Evolutionary conservation across 2,888 invertebrate species (phyloP), one percentile per base, ranked within the genome.

Genomic region (Ectobius pallidus): DNA sequence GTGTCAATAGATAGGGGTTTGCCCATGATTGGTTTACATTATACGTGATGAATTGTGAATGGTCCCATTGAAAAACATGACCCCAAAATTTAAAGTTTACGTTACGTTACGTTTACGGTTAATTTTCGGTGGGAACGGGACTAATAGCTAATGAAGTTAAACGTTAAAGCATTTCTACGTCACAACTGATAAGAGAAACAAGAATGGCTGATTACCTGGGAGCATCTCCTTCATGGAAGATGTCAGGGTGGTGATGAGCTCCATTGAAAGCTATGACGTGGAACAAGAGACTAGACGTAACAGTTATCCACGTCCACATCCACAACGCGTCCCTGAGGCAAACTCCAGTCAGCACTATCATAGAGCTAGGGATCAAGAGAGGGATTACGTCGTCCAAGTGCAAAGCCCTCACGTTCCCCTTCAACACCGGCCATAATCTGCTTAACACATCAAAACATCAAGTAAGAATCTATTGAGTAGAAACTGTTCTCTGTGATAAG

Each of bases 171-270:
- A n/a, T n/a, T n/a, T n/a, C n/a, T n/a, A n/a, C n/a, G n/a, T n/a
- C n/a, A n/a, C n/a, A n/a, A n/a, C n/a, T n/a, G n/a, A n/a, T n/a
- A n/a, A n/a, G n/a, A n/a, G n/a, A n/a, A n/a, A n/a, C n/a, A n/a
- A n/a, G n/a, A n/a, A n/a, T n/a, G n/a, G n/a, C n/a, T n/a, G n/a
- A 9, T 63, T 65, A 76, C 90, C 87, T 86, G 46, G 87, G 85
- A 68, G 87, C 82, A 81, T 94, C 94, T 1, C 93, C 93, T 78
- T 93, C 93, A 79, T 93, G 93, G 78, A 91, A 91, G 73, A 93
- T 90, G 42, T 88, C 88, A 1, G 93, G 92, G 80, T 93, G 92
- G 79, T 93, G 93, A 83, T 94, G 94, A 1, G 90, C 92, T 0
- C 92, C 92, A 80, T 89, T 92, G 1, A 91, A 78, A 1, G 90